A percentile compares a stretch with the other conserved stretches of the same genome.
Conservation (phyloP, 1,140 invertebrate genomes). For the Drosophila persimilis region DNA sequence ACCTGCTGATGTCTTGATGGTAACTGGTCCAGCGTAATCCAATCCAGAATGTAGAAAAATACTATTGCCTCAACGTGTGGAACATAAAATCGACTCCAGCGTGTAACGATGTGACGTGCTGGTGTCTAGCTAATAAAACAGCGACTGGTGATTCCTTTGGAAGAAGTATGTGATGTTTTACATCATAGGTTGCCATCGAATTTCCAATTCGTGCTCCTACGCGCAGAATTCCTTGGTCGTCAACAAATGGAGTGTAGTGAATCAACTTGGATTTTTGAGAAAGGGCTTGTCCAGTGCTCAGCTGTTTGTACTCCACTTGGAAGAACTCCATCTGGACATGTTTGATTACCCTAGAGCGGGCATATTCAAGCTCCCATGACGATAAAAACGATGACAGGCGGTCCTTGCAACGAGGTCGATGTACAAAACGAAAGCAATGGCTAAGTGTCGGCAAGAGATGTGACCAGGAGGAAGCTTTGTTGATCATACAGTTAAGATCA, state of each 20-base stretch:
- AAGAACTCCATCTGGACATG: background rate
- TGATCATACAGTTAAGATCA: too few relatives aligned
- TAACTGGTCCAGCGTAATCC: slow-evolving; percentile 1
- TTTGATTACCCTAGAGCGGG: background rate
- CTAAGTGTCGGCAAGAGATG: background rate
- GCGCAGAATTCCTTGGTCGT: too few relatives aligned
- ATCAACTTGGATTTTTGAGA: background rate
- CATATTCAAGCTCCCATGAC: background rate
- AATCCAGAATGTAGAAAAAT: background rate
- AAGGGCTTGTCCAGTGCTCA: background rate
- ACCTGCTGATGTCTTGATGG: background rate
- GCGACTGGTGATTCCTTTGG: too few relatives aligned
- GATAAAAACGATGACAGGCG: background rate
- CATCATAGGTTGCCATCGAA: background rate
- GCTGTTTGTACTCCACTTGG: background rate
- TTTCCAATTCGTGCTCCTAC: too few relatives aligned
- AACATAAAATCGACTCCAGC: slow-evolving; percentile 5
- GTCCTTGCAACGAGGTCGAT: too few relatives aligned
- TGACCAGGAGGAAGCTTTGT: too few relatives aligned
- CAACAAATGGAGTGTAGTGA: background rate
- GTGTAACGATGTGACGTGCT: background rate
- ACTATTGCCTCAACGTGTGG: slow-evolving; percentile 1
- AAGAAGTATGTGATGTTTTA: too few relatives aligned
- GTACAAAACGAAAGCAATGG: background rate
- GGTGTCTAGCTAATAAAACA: background rate